These are phyloP conservation scores for Troides helena DNA, from an alignment of 2,888 invertebrate species.

Conservation along the genomic window DNA sequence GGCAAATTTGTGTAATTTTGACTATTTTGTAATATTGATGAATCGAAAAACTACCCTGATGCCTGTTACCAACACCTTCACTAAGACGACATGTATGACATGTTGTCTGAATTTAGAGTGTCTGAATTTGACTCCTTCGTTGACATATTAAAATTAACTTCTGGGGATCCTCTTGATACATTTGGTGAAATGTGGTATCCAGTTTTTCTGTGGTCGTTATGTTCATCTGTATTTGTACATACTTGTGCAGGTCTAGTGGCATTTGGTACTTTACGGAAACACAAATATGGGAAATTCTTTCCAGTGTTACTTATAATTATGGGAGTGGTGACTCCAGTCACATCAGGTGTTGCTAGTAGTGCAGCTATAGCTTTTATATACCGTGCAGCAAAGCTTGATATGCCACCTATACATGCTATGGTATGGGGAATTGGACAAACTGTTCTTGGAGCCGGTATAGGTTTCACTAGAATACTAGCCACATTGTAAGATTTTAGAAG, in stretches of 20 bases:
- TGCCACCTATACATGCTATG: conserved; percentile 95
- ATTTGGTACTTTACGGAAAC: conserved; percentile 94
- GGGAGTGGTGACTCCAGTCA: conserved; percentile 93
- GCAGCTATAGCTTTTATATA: conserved; percentile 97
- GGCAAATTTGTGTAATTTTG: neutral
- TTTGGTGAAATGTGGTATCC: conserved; percentile 98
- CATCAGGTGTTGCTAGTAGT: conserved; percentile 93
- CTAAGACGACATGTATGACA: conserved; percentile 78
- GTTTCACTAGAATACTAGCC: conserved; percentile 95
- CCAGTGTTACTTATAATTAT: conserved; percentile 92
- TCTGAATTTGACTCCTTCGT: conserved; percentile 84
- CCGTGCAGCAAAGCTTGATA: conserved; percentile 91
- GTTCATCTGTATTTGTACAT: conserved; percentile 96
- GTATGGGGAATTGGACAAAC: conserved; percentile 98
- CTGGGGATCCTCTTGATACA: conserved; percentile 83
- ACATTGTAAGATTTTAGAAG: conserved; percentile 83
- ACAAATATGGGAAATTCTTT: conserved; percentile 96
- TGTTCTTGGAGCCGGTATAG: conserved; percentile 91
- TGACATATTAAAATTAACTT: conserved; percentile 84
- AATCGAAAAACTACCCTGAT: conserved; percentile 60
- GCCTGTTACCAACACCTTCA: conserved; percentile 61
- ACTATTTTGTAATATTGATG: conserved; percentile 36
- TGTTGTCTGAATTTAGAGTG: conserved; percentile 79
- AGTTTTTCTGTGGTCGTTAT: conserved; percentile 96
- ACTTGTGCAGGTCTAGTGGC: conserved; percentile 94